A percentile compares a stretch with the other conserved stretches of the same genome.
phyloP scores from a whole-genome alignment of 2,113 vertebrate species.

The Oxyura jamaicensis region DNA sequence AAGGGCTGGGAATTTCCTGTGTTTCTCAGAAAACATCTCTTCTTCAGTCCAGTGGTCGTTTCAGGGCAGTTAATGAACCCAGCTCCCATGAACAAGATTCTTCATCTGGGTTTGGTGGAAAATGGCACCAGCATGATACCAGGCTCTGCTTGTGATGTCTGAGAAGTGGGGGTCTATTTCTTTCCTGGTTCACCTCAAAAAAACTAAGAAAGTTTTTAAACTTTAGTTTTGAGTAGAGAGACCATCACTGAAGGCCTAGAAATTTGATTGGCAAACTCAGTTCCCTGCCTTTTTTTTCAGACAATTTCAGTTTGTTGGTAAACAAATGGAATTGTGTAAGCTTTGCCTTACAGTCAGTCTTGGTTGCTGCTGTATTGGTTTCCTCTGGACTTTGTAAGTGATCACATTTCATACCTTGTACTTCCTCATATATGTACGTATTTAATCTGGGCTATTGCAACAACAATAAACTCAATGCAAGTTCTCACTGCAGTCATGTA shows the following conservation, averaged over 20 bases:
- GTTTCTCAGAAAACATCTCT: neutral
- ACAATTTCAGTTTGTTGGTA: neutral
- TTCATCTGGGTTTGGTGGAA: neutral
- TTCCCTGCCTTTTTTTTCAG: neutral
- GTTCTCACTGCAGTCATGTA: neutral
- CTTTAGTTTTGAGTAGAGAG: neutral
- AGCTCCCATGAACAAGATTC: neutral
- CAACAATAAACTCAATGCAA: neutral
- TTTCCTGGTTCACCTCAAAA: neutral
- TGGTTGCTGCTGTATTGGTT: neutral
- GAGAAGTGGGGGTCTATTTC: neutral
- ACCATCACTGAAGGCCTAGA: neutral
- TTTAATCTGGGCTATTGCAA: neutral
- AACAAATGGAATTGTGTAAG: neutral
- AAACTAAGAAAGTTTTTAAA: neutral
- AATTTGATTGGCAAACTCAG: neutral
- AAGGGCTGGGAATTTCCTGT: neutral
- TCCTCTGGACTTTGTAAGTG: neutral
- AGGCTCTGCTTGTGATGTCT: neutral
- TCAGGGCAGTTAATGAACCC: neutral
- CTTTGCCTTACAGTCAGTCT: neutral
- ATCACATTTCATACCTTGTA: neutral
- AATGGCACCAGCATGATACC: neutral
- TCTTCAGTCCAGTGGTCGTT: neutral
- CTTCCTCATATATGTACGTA: accelerated